Base-by-base conservation (phyloP, 2,797 vertebrate species). In the Microcaecilia unicolor region DNA sequence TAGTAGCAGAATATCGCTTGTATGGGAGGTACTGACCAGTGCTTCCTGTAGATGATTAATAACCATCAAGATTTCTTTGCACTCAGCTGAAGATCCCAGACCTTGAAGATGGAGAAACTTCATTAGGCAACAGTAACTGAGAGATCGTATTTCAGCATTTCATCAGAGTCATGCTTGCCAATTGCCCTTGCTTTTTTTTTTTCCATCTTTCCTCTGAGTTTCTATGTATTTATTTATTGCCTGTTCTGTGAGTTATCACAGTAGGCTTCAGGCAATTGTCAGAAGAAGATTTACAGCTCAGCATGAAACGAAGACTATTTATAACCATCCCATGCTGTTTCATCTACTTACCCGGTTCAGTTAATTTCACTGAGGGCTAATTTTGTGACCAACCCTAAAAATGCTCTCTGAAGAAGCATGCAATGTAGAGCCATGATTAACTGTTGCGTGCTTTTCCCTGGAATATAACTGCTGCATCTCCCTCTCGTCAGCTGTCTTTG, bases 341-440 rank as follows among this genome's bases (percentile, higher is more conserved):
- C 58, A 62, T 70, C 70, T 58, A 44, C 64, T 56, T 60, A 62
- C 61, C 62, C 48, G 52, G n/a, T 59, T 65, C 52, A 61, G 55
- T 56, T 65, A 68, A 42, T 44, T 54, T 63, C 41, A 63, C 37
- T 56, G 66, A 59, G 53, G 60, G 49, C 47, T 64, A 64, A 66
- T 68, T 61, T 61, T 58, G 48, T 45, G 53, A 60, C 55, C 44
- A 42, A 26, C 28, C 35, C 30, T 42, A 44, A 46, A 61, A 55
- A n/a, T 58, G 56, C 4, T 58, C 36, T 65, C 39, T 10, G 8
- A 6, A 22, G 22, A 62, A 51, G 58, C 44, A 34, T n/a, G n/a
- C n/a, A n/a, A n/a, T n/a, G n/a, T n/a, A n/a, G n/a, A n/a, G n/a
- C n/a, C n/a, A n/a, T n/a, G n/a, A n/a, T n/a, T n/a, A n/a, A n/a